These are phyloP conservation scores for Neodiprion pinetum DNA, from an alignment of 1,140 invertebrate genomes.

Conservation along the genomic window DNA sequence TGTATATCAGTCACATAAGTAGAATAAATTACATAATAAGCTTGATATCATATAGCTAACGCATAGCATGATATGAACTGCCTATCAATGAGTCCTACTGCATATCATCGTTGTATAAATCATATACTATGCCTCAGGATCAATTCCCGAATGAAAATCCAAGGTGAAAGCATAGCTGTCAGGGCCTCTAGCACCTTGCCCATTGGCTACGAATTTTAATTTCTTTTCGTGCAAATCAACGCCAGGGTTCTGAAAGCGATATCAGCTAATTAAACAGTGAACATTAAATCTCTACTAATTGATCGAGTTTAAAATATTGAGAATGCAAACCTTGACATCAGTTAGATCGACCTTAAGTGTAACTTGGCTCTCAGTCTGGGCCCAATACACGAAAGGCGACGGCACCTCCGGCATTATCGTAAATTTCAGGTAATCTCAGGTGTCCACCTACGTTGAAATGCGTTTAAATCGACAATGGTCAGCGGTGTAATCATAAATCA, in stretches of 20 bases:
- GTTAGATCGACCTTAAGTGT: conserved; percentile 85
- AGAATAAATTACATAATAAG: too few relatives aligned
- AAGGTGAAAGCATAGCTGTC: conserved; percentile 77
- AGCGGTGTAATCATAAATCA: background rate
- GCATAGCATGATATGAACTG: too few relatives aligned
- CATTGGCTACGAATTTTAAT: conserved; percentile 69
- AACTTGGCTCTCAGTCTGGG: conserved; percentile 80
- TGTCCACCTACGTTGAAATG: background rate
- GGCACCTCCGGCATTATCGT: conserved; percentile 52
- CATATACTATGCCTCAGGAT: conserved; percentile 66
- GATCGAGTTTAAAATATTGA: conserved; percentile 16
- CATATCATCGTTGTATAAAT: too few relatives aligned
- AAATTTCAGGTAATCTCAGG: background rate
- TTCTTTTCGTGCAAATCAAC: conserved; percentile 67
- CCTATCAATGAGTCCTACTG: too few relatives aligned
- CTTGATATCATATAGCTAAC: too few relatives aligned
- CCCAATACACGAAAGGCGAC: conserved; percentile 93
- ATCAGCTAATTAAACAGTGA: background rate
- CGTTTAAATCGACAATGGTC: background rate
- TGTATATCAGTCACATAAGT: too few relatives aligned
- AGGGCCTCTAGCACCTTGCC: conserved; percentile 73
- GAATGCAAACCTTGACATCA: conserved; percentile 72
- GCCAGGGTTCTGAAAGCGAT: conserved; percentile 60
- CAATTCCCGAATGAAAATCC: conserved; percentile 73
- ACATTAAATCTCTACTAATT: background rate